Evolutionary conservation across 2,888 invertebrate genomes (phyloP).

Genomic region (Esperia sulphurella): DNA sequence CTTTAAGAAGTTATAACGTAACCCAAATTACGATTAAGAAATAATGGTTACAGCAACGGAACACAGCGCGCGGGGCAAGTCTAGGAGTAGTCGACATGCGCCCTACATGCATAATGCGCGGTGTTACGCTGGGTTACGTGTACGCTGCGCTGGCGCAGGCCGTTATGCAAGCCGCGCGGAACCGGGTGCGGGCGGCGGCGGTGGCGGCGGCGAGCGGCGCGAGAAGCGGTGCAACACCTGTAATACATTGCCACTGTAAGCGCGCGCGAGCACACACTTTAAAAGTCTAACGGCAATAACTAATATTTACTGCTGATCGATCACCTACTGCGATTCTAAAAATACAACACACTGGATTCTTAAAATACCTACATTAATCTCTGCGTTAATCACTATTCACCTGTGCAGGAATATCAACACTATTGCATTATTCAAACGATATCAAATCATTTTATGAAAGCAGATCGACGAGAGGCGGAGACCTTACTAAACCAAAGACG

Average conservation of each 20-base stretch:
- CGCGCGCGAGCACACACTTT: conserved; percentile 39
- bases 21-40: conserved; percentile 10
- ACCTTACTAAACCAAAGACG: conserved; percentile 2
- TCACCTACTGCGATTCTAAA: conserved; percentile 22
- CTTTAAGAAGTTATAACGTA: neutral
- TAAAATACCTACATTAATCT: neutral
- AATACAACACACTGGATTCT: neutral
- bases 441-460: too few relatives aligned
- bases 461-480: neutral
- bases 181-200: conserved; percentile 32
- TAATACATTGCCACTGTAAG: conserved; percentile 30
- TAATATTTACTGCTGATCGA: conserved; percentile 11
- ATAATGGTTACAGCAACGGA: conserved; percentile 8
- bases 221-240: conserved; percentile 65
- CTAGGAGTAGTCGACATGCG: conserved; percentile 35
- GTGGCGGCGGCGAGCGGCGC: conserved; percentile 33
- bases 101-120: conserved; percentile 68
- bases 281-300: conserved; percentile 38
- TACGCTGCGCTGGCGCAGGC: conserved; percentile 31
- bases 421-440: too few relatives aligned
- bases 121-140: conserved; percentile 71
- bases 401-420: too few relatives aligned
- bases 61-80: conserved; percentile 9
- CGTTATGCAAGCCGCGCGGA: conserved; percentile 67
- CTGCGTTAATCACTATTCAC: too few relatives aligned